Conservation (phyloP, 2,113 vertebrate species). For the Callocephalon fimbriatum region DNA sequence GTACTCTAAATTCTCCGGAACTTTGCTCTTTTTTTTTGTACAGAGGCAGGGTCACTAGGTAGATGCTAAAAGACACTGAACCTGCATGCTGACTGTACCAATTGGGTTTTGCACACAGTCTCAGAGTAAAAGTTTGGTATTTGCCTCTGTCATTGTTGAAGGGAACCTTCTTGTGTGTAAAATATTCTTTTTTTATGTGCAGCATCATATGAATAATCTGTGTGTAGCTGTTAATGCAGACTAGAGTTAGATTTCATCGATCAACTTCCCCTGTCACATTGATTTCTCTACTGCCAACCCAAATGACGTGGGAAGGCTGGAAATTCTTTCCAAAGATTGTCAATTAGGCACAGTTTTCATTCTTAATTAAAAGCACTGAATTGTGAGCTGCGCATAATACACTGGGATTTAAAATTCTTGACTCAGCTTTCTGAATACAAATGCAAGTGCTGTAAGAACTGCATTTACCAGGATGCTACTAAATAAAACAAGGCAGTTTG, state of each 20-base stretch:
- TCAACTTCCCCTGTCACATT: conserved; percentile 39
- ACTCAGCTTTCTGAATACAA: conserved; percentile 65
- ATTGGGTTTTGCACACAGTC: not conserved
- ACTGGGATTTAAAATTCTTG: conserved; percentile 57
- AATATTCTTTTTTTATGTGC: not conserved
- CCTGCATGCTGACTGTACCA: not conserved
- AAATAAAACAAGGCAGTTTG: not conserved
- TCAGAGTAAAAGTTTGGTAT: not conserved
- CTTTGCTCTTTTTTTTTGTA: not conserved
- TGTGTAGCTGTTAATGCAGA: not conserved
- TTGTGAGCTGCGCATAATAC: conserved; percentile 59
- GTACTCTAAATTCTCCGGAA: not conserved
- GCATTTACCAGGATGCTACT: not conserved
- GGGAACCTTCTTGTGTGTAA: not conserved
- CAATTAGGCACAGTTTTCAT: conserved; percentile 71
- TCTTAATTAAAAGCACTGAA: conserved; percentile 70
- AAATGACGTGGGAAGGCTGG: conserved; percentile 61
- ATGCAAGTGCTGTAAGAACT: conserved; percentile 29
- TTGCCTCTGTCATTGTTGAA: not conserved
- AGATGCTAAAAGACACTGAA: not conserved
- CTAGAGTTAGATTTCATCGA: conserved; percentile 19
- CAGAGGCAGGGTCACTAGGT: fast-evolving
- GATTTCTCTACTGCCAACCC: conserved; percentile 51
- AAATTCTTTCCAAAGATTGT: conserved; percentile 64
- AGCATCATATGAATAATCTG: not conserved